Evolutionary conservation across 2,888 invertebrate species (phyloP).

Genomic region (Acleris laterana): DNA sequence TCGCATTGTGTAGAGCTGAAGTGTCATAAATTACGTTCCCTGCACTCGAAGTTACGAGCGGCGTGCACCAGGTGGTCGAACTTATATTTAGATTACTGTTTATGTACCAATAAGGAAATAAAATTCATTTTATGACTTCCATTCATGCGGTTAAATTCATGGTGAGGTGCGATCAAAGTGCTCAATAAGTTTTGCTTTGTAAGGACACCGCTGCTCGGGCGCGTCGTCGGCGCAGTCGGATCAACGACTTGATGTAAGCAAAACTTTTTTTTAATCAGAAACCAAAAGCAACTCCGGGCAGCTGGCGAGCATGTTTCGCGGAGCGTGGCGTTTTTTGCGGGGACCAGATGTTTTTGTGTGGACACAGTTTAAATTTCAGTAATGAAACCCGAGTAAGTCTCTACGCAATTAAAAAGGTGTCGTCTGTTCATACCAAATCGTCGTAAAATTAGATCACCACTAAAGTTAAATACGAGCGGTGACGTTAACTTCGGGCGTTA

Average conservation of each 20-base stretch:
- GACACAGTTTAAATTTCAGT: conserved; percentile 71
- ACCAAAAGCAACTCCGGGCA: conserved; percentile 45
- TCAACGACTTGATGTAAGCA: conserved; percentile 12
- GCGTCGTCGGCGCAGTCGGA: conserved; percentile 8
- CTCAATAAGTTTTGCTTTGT: conserved; percentile 19
- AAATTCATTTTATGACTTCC: conserved; percentile 74
- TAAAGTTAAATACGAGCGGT: conserved; percentile 36
- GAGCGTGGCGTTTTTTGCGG: conserved; percentile 78
- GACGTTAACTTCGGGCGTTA: conserved; percentile 39
- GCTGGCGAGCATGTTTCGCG: conserved; percentile 70
- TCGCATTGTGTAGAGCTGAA: conserved; percentile 68
- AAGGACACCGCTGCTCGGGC: conserved; percentile 13
- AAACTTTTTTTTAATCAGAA: conserved; percentile 27
- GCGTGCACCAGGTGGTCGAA: conserved; percentile 76
- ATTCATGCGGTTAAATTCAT: conserved; percentile 74
- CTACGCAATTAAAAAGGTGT: conserved; percentile 50
- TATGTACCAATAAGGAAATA: conserved; percentile 71
- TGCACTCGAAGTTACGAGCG: conserved; percentile 63
- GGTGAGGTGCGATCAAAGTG: conserved; percentile 45
- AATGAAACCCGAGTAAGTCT: conserved; percentile 64
- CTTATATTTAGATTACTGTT: conserved; percentile 75
- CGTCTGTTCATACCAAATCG: conserved; percentile 40
- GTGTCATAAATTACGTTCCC: conserved; percentile 73
- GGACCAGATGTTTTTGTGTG: conserved; percentile 61
- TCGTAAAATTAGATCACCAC: conserved; percentile 34